Percentiles rank a stretch among this genome's conserved stretches.
Conservation (phyloP, 2,797 vertebrate genomes). For the Diceros bicornis region DNA sequence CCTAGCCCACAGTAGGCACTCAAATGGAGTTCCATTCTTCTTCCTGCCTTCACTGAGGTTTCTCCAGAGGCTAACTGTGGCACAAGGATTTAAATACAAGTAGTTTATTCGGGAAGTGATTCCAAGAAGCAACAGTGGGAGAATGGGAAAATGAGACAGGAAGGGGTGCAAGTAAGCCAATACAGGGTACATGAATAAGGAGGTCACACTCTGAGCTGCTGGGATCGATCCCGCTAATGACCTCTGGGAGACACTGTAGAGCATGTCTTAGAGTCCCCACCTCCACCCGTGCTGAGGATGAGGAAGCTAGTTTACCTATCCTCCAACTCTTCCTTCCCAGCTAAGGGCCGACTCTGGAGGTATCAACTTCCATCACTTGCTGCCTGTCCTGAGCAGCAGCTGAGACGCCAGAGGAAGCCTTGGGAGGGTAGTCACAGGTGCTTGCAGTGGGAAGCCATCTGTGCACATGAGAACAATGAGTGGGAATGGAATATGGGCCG, state of each 20-base stretch:
- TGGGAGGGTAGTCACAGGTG: neutral
- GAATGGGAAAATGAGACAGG: neutral
- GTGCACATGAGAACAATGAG: neutral
- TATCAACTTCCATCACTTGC: neutral
- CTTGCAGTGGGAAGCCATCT: neutral
- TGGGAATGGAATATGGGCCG: fast-evolving
- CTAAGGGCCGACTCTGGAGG: neutral
- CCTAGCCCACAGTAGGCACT: neutral
- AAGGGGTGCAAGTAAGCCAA: neutral
- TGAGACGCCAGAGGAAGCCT: neutral
- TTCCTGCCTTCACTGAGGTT: neutral
- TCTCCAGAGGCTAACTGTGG: neutral
- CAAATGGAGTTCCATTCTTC: neutral
- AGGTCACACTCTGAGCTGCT: neutral
- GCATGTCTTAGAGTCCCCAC: neutral
- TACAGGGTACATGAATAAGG: neutral
- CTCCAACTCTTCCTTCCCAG: neutral
- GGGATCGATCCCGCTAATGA: neutral
- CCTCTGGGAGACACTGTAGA: neutral
- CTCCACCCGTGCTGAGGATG: neutral
- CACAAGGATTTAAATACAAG: neutral
- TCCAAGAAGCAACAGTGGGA: neutral
- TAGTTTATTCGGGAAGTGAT: neutral
- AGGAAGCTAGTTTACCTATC: neutral
- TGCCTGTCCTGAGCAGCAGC: neutral